These are phyloP conservation scores for Mythimna albipuncta DNA, from an alignment of 2,888 invertebrate genomes.

Conservation along the genomic window DNA sequence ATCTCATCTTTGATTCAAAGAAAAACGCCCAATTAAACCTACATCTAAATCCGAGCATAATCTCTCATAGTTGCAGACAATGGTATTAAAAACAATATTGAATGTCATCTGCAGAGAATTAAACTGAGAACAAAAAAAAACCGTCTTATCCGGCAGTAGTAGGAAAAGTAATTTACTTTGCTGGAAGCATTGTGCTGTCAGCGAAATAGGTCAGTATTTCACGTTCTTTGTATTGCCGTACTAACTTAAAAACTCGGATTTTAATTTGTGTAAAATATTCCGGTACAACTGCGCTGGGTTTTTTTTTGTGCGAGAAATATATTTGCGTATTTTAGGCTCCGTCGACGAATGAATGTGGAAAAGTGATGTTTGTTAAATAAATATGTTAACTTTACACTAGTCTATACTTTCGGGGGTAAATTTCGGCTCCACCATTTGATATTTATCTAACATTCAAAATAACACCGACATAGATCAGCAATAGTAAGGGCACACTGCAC, in stretches of 20 bases:
- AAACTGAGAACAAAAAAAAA: conserved; percentile 51
- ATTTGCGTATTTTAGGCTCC: conserved; percentile 37
- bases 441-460: no score
- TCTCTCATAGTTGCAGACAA: conserved; percentile 33
- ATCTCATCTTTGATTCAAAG: conserved; percentile 4
- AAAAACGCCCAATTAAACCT: conserved; percentile 7
- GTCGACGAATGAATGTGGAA: conserved; percentile 9
- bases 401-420: no score
- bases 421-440: no score
- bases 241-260: conserved; percentile 64
- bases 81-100: conserved; percentile 57
- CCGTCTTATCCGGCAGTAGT: conserved; percentile 52
- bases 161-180: conserved; percentile 78
- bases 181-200: conserved; percentile 74
- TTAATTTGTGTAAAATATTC: conserved; percentile 69
- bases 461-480: no score
- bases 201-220: conserved; percentile 76
- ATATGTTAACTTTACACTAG: background rate
- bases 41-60: conserved; percentile 15
- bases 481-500: no score
- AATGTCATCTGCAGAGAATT: conserved; percentile 50
- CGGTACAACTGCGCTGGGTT: conserved; percentile 30
- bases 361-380: conserved; percentile 3
- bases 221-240: conserved; percentile 60
- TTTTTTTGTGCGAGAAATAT: conserved; percentile 35